phyloP scores from a whole-genome alignment of 1,140 invertebrate species.

The Aphis craccivora region DNA sequence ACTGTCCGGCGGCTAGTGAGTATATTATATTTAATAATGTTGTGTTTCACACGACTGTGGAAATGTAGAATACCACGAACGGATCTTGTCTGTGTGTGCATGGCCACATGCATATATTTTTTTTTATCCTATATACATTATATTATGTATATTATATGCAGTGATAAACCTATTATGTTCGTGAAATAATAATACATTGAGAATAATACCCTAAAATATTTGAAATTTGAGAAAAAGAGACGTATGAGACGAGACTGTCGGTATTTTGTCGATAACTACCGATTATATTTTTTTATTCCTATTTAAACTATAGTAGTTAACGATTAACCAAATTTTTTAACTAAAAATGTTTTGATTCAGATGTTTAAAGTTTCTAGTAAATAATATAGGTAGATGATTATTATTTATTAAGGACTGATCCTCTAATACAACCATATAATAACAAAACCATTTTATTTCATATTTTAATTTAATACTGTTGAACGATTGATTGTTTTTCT shows the following conservation, averaged over 20 bases:
- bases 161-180: background rate
- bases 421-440: too few species aligned
- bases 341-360: too few species aligned
- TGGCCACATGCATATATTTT: background rate
- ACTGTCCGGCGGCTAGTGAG: background rate
- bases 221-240: too few species aligned
- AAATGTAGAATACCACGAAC: background rate
- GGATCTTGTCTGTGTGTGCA: background rate
- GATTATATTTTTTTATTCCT: too few species aligned
- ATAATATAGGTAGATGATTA: too few species aligned
- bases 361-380: too few species aligned
- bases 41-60: slow-evolving; percentile 8
- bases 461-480: background rate
- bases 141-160: background rate
- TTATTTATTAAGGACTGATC: too few species aligned
- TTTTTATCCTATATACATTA: background rate
- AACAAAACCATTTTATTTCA: too few species aligned
- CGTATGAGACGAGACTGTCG: too few species aligned
- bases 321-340: too few species aligned
- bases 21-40: background rate
- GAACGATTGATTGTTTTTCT: background rate
- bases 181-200: background rate
- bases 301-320: too few species aligned
- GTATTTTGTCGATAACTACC: too few species aligned
- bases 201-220: background rate